Conservation (phyloP, 2,797 vertebrate genomes). For the Takifugu rubripes region DNA sequence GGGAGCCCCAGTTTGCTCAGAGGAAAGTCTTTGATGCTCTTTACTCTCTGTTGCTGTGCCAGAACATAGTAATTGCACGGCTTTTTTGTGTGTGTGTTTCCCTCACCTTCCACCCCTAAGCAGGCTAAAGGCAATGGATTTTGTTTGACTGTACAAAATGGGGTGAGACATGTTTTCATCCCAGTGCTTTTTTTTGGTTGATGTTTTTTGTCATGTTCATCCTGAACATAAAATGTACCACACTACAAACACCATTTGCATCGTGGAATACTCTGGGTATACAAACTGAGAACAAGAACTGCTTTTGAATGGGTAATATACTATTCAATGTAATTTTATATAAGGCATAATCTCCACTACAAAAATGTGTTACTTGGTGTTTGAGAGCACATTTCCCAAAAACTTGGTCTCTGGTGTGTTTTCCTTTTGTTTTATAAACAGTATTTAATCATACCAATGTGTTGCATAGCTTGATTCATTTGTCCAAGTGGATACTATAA, state of each 20-base stretch:
- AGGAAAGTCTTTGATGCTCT: conserved; percentile 80
- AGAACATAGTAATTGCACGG: conserved; percentile 78
- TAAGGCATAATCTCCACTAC: no score
- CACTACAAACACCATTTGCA: conserved; percentile 37
- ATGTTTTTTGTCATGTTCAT: conserved; percentile 52
- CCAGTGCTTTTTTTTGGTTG: conserved; percentile 63
- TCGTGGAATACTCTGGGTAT: conserved; percentile 3
- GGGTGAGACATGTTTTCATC: conserved; percentile 73
- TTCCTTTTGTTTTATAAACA: no score
- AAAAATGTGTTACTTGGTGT: no score
- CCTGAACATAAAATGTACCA: conserved; percentile 47
- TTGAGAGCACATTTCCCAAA: no score
- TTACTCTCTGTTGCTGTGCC: conserved; percentile 81
- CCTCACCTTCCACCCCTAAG: conserved; percentile 80
- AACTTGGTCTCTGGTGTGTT: no score
- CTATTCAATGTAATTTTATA: no score
- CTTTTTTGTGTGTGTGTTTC: conserved; percentile 75
- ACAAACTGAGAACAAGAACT: conserved; percentile 2
- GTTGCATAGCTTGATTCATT: no score
- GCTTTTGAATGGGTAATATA: neutral
- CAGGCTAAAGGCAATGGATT: conserved; percentile 80
- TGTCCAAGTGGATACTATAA: neutral
- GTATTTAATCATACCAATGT: no score
- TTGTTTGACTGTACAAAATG: conserved; percentile 76
- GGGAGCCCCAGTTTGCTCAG: conserved; percentile 70